Base-by-base conservation (phyloP, 2,888 invertebrate species). In the Rutpela maculata region DNA sequence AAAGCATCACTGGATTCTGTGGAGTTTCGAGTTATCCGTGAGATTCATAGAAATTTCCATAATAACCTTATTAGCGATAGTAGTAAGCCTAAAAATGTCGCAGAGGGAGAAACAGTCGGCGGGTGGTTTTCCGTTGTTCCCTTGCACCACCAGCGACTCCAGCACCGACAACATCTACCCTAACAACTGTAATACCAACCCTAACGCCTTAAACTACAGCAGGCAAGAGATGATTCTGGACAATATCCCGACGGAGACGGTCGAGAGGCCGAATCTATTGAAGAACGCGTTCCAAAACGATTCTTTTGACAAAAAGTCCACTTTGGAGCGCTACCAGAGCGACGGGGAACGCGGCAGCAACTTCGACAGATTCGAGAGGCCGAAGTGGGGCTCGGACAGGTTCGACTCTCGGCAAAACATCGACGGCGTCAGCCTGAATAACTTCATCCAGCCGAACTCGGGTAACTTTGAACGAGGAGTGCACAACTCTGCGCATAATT, bases 21-120 rank as follows among this genome's bases (percentile, higher is more conserved):
- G 97, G 97, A 95, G 96, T 19, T 97, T 96, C 90, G 97, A 98
- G 87, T 94, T 97, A 86, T 95, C 95, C 0, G 92, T 97, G 70
- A 93, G 98, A 31, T 91, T 97, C 7, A 93, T 97, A 71, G 98
- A 98, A 90, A 93, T 98, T 63, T 93, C 95, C n/a, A 95, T 98
- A 86, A 96, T 97, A 84, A 94, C 95, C 5, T 91, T 97, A 73
- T 92, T 97, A 83, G 95, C 95, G 0, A 97, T 97, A 93, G 97
- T 98, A 11, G 96, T 96, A 65, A 96, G 97, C 78, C 89, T 91
- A 81, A 86, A 88, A 76, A 89, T 90, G 87, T 91, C 95, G 70
- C 95, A 94, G 81, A 93, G 96, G 74, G 96, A 96, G 86, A 96
- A 96, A 86, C 91, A 92, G 74, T 89, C 89, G 2, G 93, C 94